Evolutionary conservation across 2,113 vertebrate species (phyloP).

Genomic region (Piaya cayana): DNA sequence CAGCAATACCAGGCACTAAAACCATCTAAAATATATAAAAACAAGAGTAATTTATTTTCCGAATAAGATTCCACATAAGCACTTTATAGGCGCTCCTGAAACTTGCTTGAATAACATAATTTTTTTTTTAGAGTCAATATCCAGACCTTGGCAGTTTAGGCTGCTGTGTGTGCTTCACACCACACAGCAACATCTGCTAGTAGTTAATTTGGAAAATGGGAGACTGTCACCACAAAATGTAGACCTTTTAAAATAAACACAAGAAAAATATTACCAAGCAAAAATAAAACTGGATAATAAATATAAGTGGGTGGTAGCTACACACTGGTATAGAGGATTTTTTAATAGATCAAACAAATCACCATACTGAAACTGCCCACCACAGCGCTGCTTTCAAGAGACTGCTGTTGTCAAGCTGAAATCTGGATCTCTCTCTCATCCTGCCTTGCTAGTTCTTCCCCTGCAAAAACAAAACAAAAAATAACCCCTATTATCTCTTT

Average conservation of each 20-base stretch:
- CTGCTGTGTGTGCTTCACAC: slow-evolving; percentile 59
- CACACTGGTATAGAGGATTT: not conserved
- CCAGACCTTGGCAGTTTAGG: slow-evolving; percentile 54
- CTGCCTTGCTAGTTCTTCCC: not conserved
- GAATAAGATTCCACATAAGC: slow-evolving; percentile 28
- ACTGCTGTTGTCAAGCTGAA: not conserved
- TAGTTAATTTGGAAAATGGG: slow-evolving; percentile 79
- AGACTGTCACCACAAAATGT: slow-evolving; percentile 75
- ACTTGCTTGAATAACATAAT: slow-evolving; percentile 49
- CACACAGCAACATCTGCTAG: slow-evolving; percentile 75
- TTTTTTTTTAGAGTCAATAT: slow-evolving; percentile 10
- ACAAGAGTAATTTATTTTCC: slow-evolving; percentile 45
- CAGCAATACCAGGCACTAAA: slow-evolving; percentile 41
- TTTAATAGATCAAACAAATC: slow-evolving; percentile 24
- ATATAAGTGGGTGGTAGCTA: slow-evolving; percentile 45
- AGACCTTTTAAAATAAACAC: slow-evolving; percentile 75
- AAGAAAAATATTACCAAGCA: slow-evolving; percentile 70
- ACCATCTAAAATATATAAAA: slow-evolving; percentile 28
- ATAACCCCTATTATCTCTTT: not conserved
- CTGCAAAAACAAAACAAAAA: not conserved
- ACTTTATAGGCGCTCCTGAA: slow-evolving; percentile 49
- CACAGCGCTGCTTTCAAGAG: not conserved
- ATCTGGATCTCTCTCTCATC: not conserved
- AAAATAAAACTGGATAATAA: slow-evolving; percentile 61
- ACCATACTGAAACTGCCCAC: not conserved